phyloP scores from a whole-genome alignment of 2,888 invertebrate genomes.

The Hoplodrina blanda region DNA sequence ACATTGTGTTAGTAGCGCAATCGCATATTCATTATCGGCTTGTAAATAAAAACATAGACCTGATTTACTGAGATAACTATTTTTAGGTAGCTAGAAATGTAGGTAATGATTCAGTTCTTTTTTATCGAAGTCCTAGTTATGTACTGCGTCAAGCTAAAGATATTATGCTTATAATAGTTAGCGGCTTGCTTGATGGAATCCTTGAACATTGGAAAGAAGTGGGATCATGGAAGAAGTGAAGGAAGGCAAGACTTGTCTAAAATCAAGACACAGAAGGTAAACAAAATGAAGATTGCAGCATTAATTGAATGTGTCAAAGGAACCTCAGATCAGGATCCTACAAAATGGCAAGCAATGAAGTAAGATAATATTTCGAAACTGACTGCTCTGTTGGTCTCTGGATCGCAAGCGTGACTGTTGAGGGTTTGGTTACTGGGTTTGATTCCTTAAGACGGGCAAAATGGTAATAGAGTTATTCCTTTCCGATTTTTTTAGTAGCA shows the following conservation, averaged over 20 bases:
- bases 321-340: background rate
- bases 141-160: too few relatives aligned
- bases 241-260: background rate
- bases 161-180: too few relatives aligned
- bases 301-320: background rate
- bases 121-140: background rate
- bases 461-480: too few relatives aligned
- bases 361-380: background rate
- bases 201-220: background rate
- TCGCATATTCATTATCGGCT: conserved; percentile 9
- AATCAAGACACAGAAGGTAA: background rate
- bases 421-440: too few relatives aligned
- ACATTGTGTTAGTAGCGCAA: conserved; percentile 6
- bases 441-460: too few relatives aligned
- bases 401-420: too few relatives aligned
- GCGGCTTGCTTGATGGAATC: background rate
- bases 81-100: background rate
- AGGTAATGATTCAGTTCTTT: background rate
- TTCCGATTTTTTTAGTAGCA: too few relatives aligned
- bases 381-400: too few relatives aligned
- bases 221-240: background rate
- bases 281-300: background rate
- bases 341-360: background rate
- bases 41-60: conserved; percentile 25
- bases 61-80: background rate